These are phyloP conservation scores for Megatriorchis doriae DNA, from an alignment of 2,113 vertebrate genomes.

Conservation along the genomic window DNA sequence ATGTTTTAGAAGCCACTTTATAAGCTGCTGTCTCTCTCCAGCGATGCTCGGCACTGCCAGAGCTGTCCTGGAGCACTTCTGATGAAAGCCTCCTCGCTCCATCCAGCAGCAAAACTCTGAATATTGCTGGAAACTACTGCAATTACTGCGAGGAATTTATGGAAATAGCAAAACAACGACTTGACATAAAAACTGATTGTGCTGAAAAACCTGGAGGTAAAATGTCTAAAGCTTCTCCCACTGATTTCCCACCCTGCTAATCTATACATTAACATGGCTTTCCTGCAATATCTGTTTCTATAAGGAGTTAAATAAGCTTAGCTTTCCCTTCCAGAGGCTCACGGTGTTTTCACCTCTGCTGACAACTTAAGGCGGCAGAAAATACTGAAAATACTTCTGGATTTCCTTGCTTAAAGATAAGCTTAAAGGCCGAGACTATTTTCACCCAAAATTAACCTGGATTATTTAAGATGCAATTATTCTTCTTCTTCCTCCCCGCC, in stretches of 20 bases:
- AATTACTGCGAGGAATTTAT: neutral
- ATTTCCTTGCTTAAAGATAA: neutral
- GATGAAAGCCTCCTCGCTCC: neutral
- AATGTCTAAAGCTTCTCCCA: neutral
- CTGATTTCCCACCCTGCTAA: neutral
- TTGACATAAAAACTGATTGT: neutral
- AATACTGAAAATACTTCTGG: neutral
- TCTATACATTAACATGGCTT: neutral
- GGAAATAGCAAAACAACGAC: neutral
- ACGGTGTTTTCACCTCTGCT: neutral
- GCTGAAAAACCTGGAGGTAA: neutral
- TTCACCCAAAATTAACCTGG: neutral
- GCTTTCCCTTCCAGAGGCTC: neutral
- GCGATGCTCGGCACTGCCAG: neutral
- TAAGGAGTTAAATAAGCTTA: neutral
- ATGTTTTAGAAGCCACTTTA: slow-evolving; percentile 38
- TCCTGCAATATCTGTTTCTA: neutral
- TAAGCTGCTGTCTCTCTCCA: neutral
- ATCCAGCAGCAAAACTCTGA: neutral
- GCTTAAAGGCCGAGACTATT: neutral
- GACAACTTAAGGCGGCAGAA: neutral
- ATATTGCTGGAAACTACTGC: neutral
- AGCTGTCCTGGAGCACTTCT: neutral
- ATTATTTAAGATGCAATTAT: neutral
- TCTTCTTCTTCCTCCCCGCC: too few relatives aligned